Base-by-base conservation (phyloP, 1,140 invertebrate species). In the Ostrea denselamellosa region DNA sequence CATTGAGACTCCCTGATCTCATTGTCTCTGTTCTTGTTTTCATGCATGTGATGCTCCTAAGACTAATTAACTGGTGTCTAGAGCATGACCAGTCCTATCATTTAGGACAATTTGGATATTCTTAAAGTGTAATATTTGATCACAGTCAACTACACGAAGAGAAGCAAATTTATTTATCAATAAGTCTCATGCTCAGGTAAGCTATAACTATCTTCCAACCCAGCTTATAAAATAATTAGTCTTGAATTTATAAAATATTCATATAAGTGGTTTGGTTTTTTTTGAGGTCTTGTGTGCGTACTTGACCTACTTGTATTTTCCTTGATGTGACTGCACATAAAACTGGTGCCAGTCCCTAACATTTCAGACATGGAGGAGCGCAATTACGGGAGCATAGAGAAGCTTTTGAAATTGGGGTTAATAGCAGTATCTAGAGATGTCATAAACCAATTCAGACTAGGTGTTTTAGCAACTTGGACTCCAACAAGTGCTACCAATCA, bases 341-440 rank as follows among this genome's bases (percentile, higher is more conserved):
- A 77, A 77, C 68, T 28, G 25, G 68, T 28, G 68, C 68, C 25
- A 12, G 17, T 77, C 22, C 25, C 25, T 77, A 28, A 28, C 12
- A 14, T 25, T 77, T 28, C 28, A 77, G 68, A 77, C 9, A 25
- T 77, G 2, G 17, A 10, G 28, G 68, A 77, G 58, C 25, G 14
- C 68, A 77, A 77, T 77, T 77, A 77, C 8, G 25, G 25, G 28
- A 34, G 28, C 9, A 28, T 25, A 22, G 34, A 14, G 68, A 44
- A 44, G 34, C 68, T 77, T 77, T 77, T 77, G 68, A 25, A 77
- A 77, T 77, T 25, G 25, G 28, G 68, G 68, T 77, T 77, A 77
- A 77, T 77, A 77, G 68, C 68, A 14, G 12, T 77, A 77, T 77
- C 68, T 77, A 34, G 68, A 77, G 68, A 77, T 34, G 28, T 77